phyloP scores from a whole-genome alignment of 2,797 vertebrate genomes.

The Crenuchus spilurus region DNA sequence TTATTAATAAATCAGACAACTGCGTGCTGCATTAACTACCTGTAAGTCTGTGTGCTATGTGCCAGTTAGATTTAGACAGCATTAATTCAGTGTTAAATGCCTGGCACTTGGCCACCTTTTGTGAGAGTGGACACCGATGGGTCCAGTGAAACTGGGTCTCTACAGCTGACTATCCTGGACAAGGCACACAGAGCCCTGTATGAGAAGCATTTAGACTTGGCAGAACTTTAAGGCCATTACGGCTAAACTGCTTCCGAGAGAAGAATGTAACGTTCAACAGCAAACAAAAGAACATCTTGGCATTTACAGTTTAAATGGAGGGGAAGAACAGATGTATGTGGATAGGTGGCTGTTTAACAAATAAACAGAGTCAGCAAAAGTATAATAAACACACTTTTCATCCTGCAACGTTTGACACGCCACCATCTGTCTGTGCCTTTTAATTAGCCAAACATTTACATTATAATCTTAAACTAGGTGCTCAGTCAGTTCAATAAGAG shows the following conservation, averaged over 20 bases:
- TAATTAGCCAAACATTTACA: constrained; percentile 8
- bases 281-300: background rate
- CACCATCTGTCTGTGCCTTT: background rate
- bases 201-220: constrained; percentile 24
- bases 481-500: background rate
- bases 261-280: constrained; percentile 28
- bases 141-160: background rate
- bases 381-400: background rate
- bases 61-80: background rate
- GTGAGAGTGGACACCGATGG: constrained; percentile 9
- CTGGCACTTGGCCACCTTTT: background rate
- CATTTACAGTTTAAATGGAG: constrained; percentile 22
- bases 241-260: constrained; percentile 16
- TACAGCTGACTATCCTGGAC: constrained; percentile 38
- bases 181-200: background rate
- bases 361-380: background rate
- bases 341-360: background rate
- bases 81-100: background rate
- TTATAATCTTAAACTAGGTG: background rate
- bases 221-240: constrained; percentile 9
- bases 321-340: constrained; percentile 13
- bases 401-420: background rate
- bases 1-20: no score
- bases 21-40: background rate
- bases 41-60: background rate